These are phyloP conservation scores for Chamaetylas fuelleborni DNA, from an alignment of 2,113 vertebrate species.

Conservation along the genomic window DNA sequence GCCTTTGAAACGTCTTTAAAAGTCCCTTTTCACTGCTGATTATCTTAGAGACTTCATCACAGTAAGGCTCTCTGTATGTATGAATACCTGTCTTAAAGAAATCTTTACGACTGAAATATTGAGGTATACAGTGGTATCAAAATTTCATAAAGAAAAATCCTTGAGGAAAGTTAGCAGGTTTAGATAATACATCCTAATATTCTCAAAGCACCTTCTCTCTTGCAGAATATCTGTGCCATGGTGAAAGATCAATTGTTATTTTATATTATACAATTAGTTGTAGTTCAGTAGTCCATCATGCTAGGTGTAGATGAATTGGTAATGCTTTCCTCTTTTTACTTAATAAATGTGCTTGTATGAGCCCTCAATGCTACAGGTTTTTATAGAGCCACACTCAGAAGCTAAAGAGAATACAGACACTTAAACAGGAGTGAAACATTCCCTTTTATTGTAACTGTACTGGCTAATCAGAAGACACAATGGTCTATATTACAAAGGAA, in stretches of 20 bases:
- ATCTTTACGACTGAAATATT: background rate
- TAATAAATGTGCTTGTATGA: background rate
- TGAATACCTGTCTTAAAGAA: background rate
- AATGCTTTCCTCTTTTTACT: background rate
- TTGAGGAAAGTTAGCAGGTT: background rate
- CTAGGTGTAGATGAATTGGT: background rate
- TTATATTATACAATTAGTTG: background rate
- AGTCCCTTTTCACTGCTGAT: background rate
- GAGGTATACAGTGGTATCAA: background rate
- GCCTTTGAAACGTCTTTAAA: background rate
- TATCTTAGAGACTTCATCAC: background rate
- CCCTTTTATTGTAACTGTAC: background rate
- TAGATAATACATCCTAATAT: background rate
- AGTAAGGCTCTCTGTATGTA: background rate
- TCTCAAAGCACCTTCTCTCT: background rate
- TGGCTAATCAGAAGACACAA: background rate
- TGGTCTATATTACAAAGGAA: conserved; percentile 36
- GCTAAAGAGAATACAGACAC: background rate
- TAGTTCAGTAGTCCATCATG: background rate
- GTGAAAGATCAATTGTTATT: background rate
- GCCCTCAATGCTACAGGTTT: background rate
- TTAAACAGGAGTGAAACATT: background rate
- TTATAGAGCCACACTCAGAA: background rate
- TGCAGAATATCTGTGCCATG: background rate
- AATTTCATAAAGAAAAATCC: background rate